Base-by-base conservation (phyloP, 2,888 invertebrate species). In the Galeruca laticollis region DNA sequence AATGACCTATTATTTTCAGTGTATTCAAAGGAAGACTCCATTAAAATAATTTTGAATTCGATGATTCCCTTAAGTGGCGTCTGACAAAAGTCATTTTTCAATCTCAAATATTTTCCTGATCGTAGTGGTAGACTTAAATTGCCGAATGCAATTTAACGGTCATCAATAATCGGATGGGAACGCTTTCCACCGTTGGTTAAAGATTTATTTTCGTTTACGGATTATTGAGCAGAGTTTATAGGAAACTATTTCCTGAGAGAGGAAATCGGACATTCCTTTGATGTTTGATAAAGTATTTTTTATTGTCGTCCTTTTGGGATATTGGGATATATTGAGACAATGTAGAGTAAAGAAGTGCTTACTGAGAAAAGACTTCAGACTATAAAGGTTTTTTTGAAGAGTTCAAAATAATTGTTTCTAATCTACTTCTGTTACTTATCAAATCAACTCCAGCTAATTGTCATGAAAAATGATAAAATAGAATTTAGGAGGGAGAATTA, bases 71-170 rank as follows among this genome's bases (percentile, higher is more conserved):
- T 40, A 5, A 40, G 5, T 40, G n/a, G 5, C n/a, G 6, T 40
- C n/a, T 1, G 4, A 5, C 40, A n/a, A 40, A n/a, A 40, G 40
- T 40, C n/a, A 40, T 40, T 40, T 40, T 40, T 40, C 40, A 40
- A 40, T 40, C n/a, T 40, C n/a, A n/a, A 40, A 40, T 40, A n/a
- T 40, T 13, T 40, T 40, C 40, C 40, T n/a, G 40, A 4, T n/a
- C 5, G 37, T 10, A 1, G 40, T 11, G 40, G 40, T 40, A 5
- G 40, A 40, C 40, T 6, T 40, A 4, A 40, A 40, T 13, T 40
- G 40, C 40, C 40, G n/a, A n/a, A 40, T 40, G n/a, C 40, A 40
- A 40, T 40, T 40, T 40, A 40, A 40, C 40, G n/a, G n/a, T n/a
- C 40, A 40, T 40, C 40, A 40, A 40, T 40, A 40, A 40, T 40